A percentile compares a stretch with the other conserved stretches of the same genome.
These are phyloP conservation scores for Schizaphis graminum DNA, from an alignment of 2,888 invertebrate species.

Conservation along the genomic window DNA sequence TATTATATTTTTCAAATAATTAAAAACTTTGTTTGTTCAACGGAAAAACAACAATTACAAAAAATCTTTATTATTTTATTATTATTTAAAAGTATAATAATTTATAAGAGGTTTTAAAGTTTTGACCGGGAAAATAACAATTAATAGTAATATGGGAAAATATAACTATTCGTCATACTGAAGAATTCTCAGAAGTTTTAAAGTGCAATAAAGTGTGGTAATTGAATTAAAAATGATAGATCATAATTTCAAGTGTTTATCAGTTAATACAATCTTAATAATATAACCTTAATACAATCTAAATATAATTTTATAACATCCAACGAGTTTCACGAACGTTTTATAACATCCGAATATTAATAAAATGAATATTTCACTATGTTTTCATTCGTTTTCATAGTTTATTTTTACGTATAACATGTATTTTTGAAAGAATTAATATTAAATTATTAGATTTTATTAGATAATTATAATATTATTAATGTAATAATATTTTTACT, in stretches of 20 bases:
- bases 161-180: background rate
- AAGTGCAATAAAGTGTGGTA: background rate
- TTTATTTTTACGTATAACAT: background rate
- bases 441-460: background rate
- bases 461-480: background rate
- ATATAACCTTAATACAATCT: background rate
- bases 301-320: background rate
- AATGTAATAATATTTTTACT: background rate
- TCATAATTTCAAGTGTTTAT: background rate
- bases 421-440: background rate
- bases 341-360: background rate
- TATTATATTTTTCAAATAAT: background rate
- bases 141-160: background rate
- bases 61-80: background rate
- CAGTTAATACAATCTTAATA: too few species aligned
- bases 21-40: slow-evolving; percentile 27
- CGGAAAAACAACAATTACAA: background rate
- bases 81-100: slow-evolving; percentile 29
- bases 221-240: background rate
- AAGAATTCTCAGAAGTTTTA: too few species aligned
- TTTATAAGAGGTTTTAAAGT: slow-evolving; percentile 25
- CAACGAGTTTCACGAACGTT: background rate
- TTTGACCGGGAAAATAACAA: background rate
- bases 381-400: background rate
- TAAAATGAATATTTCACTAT: background rate